These are phyloP conservation scores for Sula dactylatra DNA, from an alignment of 2,113 vertebrate species.

Conservation along the genomic window DNA sequence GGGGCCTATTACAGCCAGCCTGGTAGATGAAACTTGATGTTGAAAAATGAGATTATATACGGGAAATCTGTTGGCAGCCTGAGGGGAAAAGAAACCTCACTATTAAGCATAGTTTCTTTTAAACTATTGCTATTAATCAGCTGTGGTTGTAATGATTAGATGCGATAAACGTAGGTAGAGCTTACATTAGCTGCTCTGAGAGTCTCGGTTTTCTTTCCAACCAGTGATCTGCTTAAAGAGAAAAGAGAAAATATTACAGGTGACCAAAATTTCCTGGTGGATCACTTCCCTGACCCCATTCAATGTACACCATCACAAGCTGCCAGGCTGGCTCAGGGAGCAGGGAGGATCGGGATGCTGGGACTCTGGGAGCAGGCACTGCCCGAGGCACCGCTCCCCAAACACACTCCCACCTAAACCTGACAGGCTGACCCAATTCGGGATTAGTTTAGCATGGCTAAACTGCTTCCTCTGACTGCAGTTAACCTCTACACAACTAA, in stretches of 20 bases:
- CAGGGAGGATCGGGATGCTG: not conserved
- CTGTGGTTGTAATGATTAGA: not conserved
- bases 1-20: not conserved
- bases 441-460: not conserved
- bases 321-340: not conserved
- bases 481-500: not conserved
- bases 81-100: not conserved
- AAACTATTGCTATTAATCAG: constrained; percentile 14
- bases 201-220: not conserved
- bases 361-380: not conserved
- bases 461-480: not conserved
- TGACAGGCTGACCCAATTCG: not conserved
- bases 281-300: not conserved
- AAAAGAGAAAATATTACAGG: not conserved
- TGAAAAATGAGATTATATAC: not conserved
- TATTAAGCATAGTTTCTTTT: not conserved
- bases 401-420: not conserved
- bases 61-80: not conserved
- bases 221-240: not conserved
- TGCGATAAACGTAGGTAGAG: not conserved
- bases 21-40: not conserved
- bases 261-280: not conserved
- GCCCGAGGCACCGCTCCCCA: not conserved
- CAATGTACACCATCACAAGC: not conserved
- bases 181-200: not conserved